Conservation (phyloP, 2,888 invertebrate genomes). For the Unio pictorum region DNA sequence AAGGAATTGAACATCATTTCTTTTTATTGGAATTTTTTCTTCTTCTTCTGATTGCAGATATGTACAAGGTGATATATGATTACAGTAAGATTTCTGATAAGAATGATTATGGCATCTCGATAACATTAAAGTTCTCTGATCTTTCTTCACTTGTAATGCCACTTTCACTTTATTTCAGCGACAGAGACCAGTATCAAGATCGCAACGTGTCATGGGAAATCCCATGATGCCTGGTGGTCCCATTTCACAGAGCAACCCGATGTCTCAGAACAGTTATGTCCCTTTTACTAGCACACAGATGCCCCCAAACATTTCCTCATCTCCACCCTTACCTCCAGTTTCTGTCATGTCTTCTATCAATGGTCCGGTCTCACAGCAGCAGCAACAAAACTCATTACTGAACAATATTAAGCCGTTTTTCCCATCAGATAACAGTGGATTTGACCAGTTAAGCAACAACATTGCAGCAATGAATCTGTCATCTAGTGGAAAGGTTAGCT, state of each 20-base stretch:
- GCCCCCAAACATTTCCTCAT: background rate
- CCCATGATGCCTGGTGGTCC: conserved; percentile 6
- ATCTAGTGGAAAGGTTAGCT: conserved; percentile 36
- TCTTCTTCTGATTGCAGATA: too few species aligned
- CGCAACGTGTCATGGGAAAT: too few species aligned
- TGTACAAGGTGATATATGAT: too few species aligned
- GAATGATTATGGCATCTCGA: too few species aligned
- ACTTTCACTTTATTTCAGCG: too few species aligned
- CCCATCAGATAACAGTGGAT: conserved; percentile 7
- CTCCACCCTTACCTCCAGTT: conserved; percentile 2
- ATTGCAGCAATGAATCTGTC: conserved; percentile 62
- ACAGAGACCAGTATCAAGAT: too few species aligned
- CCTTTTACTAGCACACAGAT: background rate
- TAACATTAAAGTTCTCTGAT: too few species aligned
- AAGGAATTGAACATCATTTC: too few species aligned
- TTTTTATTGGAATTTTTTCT: too few species aligned
- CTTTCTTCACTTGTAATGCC: too few species aligned
- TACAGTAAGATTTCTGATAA: too few species aligned
- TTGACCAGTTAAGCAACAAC: conserved; percentile 42
- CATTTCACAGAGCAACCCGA: conserved; percentile 34
- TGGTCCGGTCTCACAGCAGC: conserved; percentile 18
- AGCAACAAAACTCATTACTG: conserved; percentile 16
- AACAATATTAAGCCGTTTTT: conserved; percentile 32
- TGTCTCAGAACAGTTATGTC: conserved; percentile 18
- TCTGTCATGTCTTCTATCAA: conserved; percentile 9